phyloP scores from a whole-genome alignment of 2,797 vertebrate genomes.

The Acridotheres tristis region DNA sequence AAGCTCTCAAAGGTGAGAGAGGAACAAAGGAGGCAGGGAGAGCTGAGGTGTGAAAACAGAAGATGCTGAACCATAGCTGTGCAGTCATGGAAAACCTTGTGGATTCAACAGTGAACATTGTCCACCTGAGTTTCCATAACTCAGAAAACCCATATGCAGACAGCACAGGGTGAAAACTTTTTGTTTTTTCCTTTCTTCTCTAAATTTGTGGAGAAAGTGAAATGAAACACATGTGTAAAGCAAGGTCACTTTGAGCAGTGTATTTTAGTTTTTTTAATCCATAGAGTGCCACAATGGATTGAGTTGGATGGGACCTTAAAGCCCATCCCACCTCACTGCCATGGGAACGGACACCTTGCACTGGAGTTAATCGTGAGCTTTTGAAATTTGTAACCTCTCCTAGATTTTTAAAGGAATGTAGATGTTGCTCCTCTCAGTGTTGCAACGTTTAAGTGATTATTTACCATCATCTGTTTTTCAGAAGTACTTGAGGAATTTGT shows the following conservation, averaged over 20 bases:
- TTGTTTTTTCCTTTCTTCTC: neutral
- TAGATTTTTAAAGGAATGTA: conserved; percentile 13
- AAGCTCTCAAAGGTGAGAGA: neutral
- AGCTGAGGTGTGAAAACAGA: neutral
- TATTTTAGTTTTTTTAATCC: neutral
- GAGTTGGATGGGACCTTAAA: neutral
- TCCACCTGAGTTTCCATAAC: neutral
- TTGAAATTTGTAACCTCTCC: neutral
- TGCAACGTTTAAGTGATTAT: conserved; percentile 5
- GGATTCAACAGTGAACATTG: neutral
- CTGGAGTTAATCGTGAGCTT: neutral
- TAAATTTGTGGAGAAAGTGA: neutral
- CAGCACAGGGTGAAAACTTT: neutral
- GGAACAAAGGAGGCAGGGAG: neutral
- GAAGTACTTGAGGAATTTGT: conserved; percentile 30
- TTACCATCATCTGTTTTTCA: neutral
- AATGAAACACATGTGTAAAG: neutral
- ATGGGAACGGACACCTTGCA: neutral
- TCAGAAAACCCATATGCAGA: neutral
- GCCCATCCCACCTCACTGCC: neutral
- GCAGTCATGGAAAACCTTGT: neutral
- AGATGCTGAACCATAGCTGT: neutral
- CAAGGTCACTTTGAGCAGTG: neutral
- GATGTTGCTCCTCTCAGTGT: conserved; percentile 5
- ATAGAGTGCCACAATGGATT: neutral